phyloP scores from a whole-genome alignment of 2,113 vertebrate genomes.

The Upupa epops region DNA sequence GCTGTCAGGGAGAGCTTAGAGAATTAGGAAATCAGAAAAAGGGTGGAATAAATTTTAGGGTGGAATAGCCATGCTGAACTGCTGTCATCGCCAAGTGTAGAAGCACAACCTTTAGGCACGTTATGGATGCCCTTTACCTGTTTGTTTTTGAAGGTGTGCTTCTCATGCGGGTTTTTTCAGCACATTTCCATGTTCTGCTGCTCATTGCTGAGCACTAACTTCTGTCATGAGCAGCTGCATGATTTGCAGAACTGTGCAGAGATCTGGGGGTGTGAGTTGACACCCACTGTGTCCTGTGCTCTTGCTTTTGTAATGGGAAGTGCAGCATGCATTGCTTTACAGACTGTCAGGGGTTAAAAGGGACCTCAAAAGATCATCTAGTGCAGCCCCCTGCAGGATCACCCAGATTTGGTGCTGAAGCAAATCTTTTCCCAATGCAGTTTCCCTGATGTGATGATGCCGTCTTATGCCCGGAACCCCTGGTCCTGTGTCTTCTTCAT shows the following conservation, averaged over 20 bases:
- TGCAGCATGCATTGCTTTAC: too few relatives aligned
- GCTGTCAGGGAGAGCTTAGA: conserved; percentile 7
- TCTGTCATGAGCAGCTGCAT: background rate
- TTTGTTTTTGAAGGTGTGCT: background rate
- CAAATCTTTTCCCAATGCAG: conserved; percentile 61
- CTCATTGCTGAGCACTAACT: background rate
- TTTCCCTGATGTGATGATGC: conserved; percentile 99
- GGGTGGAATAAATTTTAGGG: background rate
- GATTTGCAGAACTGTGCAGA: background rate
- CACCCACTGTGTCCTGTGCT: background rate
- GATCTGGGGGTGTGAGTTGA: background rate
- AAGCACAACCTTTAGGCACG: background rate
- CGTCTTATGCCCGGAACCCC: conserved; percentile 89
- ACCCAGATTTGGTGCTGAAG: background rate
- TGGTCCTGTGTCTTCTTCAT: conserved; percentile 99
- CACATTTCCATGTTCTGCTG: background rate
- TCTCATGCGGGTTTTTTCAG: rapidly evolving
- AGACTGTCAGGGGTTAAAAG: too few relatives aligned
- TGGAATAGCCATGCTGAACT: background rate
- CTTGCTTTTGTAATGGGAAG: background rate
- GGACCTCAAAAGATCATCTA: too few relatives aligned
- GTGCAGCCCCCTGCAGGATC: too few relatives aligned
- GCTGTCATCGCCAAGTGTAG: background rate
- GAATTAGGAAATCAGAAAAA: conserved; percentile 16
- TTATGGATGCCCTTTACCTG: background rate